These are phyloP conservation scores for Leptobrachium leishanense DNA, from an alignment of 2,113 vertebrate species.

Conservation along the genomic window DNA sequence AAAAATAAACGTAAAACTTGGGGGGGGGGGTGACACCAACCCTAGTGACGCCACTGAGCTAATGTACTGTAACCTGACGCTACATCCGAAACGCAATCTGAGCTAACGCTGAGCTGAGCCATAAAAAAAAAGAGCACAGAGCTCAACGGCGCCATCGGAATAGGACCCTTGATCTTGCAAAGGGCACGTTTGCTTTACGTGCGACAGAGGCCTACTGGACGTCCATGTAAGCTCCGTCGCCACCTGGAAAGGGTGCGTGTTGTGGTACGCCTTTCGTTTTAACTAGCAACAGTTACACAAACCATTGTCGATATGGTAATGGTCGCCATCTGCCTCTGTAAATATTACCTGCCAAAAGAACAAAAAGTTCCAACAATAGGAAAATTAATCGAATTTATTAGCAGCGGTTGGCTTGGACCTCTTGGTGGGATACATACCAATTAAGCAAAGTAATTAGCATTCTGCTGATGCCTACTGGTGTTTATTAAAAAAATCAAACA, in stretches of 20 bases:
- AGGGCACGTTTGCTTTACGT: not conserved
- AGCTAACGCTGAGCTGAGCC: too few species aligned
- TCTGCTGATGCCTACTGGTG: slow-evolving; percentile 49
- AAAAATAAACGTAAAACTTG: too few species aligned
- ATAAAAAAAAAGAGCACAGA: too few species aligned
- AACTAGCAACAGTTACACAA: slow-evolving; percentile 33
- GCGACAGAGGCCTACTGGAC: not conserved
- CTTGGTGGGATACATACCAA: slow-evolving; percentile 42
- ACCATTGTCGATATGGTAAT: slow-evolving; percentile 38
- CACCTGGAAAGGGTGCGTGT: not conserved
- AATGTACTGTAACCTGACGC: too few species aligned
- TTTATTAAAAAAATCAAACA: slow-evolving; percentile 52
- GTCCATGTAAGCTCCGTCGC: not conserved
- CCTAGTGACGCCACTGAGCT: too few species aligned
- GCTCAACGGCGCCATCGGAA: too few species aligned
- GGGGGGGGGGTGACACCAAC: too few species aligned
- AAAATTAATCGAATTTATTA: slow-evolving; percentile 35
- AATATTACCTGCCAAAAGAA: slow-evolving; percentile 51
- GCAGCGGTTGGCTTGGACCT: slow-evolving; percentile 45
- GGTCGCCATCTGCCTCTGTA: slow-evolving; percentile 54
- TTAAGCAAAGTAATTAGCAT: slow-evolving; percentile 57
- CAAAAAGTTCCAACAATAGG: slow-evolving; percentile 26
- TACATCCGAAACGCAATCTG: too few species aligned
- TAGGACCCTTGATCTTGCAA: too few species aligned
- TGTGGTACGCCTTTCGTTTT: slow-evolving; percentile 28